Base-by-base conservation (phyloP, 1,140 invertebrate species). In the Stegodyphus mimosarum region DNA sequence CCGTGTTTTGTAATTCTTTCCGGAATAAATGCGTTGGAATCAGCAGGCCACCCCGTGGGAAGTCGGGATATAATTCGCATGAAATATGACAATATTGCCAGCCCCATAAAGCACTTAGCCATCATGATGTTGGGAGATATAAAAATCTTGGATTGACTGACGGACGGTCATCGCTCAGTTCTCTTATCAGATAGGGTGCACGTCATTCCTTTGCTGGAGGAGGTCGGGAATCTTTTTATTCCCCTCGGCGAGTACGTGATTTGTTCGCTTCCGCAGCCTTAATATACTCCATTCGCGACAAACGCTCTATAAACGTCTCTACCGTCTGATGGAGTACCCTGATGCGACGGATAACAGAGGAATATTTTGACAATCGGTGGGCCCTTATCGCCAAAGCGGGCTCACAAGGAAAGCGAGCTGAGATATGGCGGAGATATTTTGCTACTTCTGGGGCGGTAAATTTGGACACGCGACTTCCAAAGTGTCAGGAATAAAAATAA, bases 271-370 rank as follows among this genome's bases (percentile, higher is more conserved):
- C 74, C 50, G 51, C 9, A 33, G 51, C 69, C 77, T 79, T 79
- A 79, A 79, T 79, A 70, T 79, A 79, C 77, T 17, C 50, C 48
- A 70, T 63, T 64, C 66, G 77, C 33, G 77, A 60, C 77, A 79
- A 79, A 79, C 77, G 77, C 66, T 79, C 77, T 79, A 79, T 79
- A 79, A 79, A 79, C 50, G 77, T 79, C 77, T 70, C n/a, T 70
- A 52, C 6, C 7, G 18, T 17, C 67, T 79, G 77, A 79, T 70
- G 49, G 69, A 79, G 60, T 52, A 18, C 51, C 33, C 7, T 53
- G 77, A 79, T 79, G 33, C 33, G 66, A 53, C 17, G 77, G 77
- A 79, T 79, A 79, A 50, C 52, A 63, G 67, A 33, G 77, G 77
- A 79, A 69, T 79, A 70, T 79, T 70, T 79, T 79, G 77, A 79